These are phyloP conservation scores for Drosophila ustulata DNA, from an alignment of 2,888 invertebrate species.

Conservation along the genomic window DNA sequence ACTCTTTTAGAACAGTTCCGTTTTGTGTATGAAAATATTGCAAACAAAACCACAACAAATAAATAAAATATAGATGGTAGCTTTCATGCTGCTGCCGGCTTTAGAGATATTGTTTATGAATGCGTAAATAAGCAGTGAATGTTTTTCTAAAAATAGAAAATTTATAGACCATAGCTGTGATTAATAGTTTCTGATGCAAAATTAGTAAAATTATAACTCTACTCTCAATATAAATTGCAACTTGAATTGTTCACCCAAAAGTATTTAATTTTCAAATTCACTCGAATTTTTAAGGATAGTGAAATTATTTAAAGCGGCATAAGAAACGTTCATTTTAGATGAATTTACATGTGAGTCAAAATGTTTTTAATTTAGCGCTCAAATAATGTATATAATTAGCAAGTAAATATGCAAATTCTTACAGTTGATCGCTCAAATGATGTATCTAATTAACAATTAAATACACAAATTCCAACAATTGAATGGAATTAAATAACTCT, in stretches of 20 bases:
- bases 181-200: not conserved
- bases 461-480: too few relatives aligned
- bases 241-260: not conserved
- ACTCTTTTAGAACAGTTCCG: constrained; percentile 14
- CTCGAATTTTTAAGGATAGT: too few relatives aligned
- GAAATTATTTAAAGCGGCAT: too few relatives aligned
- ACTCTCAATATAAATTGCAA: not conserved
- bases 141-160: not conserved
- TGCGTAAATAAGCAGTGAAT: not conserved
- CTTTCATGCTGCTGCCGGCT: not conserved
- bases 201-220: not conserved
- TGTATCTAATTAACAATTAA: too few relatives aligned
- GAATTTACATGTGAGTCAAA: too few relatives aligned
- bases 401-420: too few relatives aligned
- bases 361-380: too few relatives aligned
- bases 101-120: not conserved
- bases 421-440: too few relatives aligned
- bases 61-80: not conserved
- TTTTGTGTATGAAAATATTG: constrained; percentile 9
- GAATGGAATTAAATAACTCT: too few relatives aligned
- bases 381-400: too few relatives aligned
- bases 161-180: not conserved
- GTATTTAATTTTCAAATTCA: not conserved
- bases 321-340: too few relatives aligned
- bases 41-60: constrained; percentile 3